Evolutionary conservation across 2,888 invertebrate genomes (phyloP).

Genomic region (Melitaea athalia): DNA sequence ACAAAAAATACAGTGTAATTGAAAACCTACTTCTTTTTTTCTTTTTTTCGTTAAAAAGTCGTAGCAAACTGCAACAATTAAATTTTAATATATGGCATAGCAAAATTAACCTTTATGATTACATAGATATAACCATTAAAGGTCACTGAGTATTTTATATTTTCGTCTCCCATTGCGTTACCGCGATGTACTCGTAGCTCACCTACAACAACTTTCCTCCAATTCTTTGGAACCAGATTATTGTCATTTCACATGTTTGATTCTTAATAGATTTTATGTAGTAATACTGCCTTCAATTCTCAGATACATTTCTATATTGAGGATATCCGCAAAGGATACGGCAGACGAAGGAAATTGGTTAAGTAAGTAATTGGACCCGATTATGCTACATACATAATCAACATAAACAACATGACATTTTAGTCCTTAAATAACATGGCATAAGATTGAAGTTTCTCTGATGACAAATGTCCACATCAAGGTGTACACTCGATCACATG

Average conservation of each 20-base stretch:
- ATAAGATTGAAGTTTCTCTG: conserved; percentile 16
- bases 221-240: not conserved
- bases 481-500: not conserved
- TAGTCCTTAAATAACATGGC: not conserved
- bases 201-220: not conserved
- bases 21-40: too few relatives aligned
- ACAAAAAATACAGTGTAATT: too few relatives aligned
- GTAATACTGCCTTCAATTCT: conserved; percentile 1
- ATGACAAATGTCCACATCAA: not conserved
- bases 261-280: not conserved
- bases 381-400: conserved; percentile 7
- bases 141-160: too few relatives aligned
- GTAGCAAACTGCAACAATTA: too few relatives aligned
- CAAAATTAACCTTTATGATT: not conserved
- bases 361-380: conserved; percentile 56
- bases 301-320: conserved; percentile 11
- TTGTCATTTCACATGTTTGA: not conserved
- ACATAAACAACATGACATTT: conserved; percentile 2
- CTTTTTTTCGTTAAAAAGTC: too few relatives aligned
- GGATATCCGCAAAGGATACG: conserved; percentile 37
- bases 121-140: not conserved
- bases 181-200: too few relatives aligned
- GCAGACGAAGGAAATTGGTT: conserved; percentile 46
- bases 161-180: too few relatives aligned
- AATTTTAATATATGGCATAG: too few relatives aligned